Evolutionary conservation across 1,140 invertebrate species (phyloP), one percentile per base, ranked within the genome.

Genomic region (Palaemon carinicauda): DNA sequence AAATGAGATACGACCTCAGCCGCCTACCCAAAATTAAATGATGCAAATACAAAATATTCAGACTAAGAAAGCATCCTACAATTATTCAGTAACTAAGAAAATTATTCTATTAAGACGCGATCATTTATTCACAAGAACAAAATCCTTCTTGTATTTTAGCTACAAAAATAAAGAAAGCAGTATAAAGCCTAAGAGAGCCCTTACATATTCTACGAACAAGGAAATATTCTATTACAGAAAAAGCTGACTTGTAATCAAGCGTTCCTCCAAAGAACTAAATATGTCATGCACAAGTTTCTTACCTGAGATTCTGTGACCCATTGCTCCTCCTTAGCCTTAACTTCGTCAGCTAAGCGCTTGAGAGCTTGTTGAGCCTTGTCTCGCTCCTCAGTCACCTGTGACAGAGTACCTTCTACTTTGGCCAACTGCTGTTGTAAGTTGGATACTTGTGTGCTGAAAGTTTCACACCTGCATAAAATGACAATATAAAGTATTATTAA

Each of bases 241-340:
- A 69, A 29, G 24, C 21, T 24, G 4, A 69, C 0, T 15, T 17
- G 17, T 3, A 24, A 15, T 3, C 21, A 21, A 7, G 29, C 15
- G 29, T 27, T 15, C 3, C 4, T 27, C 21, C 21, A 29, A 69
- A 5, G 0, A 69, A 15, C 12, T 15, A 15, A 14, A 10, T 27
- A 15, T 15, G 3, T 0, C 24, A n/a, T n/a, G 12, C 24, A 69
- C 0, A 12, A 19, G 15, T 29, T 1, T 9, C 83, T 80, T 56
- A 86, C 83, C 65, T 86, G 83, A 71, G 83, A 86, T 51, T 86
- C 83, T 5, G 24, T 41, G 29, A 54, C 78, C 83, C 83, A 86
- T 51, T 86, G 83, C 77, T 86, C 83, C 78, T 86, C 83, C 33
- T 80, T 86, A 79, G 77, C 83, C 83, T 86, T 86, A 51, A 80